Base-by-base conservation (phyloP, 2,888 invertebrate species). In the Laothoe populi region DNA sequence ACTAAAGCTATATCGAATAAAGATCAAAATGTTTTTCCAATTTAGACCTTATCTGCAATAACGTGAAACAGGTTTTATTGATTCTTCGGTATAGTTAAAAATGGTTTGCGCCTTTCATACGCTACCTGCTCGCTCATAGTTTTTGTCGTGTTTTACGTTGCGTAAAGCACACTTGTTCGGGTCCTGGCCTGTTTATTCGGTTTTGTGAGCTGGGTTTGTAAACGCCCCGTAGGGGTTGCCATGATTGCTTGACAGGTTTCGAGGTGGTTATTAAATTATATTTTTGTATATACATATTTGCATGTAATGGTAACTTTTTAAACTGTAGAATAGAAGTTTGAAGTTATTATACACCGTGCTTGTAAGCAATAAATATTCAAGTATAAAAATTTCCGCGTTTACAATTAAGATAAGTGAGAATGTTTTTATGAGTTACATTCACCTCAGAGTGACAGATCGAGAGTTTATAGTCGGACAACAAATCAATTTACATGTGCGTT, bases 91-190 rank as follows among this genome's bases (percentile, higher is more conserved):
- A 87, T 81, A 82, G 88, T 85, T 83, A 78, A 82, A 83, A 88
- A 86, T 87, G 81, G 84, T 75, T 78, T 80, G 82, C 72, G 68
- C 71, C 71, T 75, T 70, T 70, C 68, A 68, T 74, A 76, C 72
- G 78, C 86, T 90, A 90, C 91, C 92, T 92, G 90, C 87, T 84
- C 78, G 90, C 87, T 84, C 78, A 53, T 53, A 75, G 84, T 87
- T 90, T 90, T 90, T 90, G 85, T 90, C 82, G 77, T 87, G 79
- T 88, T 85, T 87, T 87, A 81, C 84, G 84, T 87, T 84, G 85
- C 86, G 84, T 84, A 84, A 84, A 84, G 85, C 83, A 86, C 91
- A 91, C 91, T 92, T 92, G 89, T 86, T 85, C 78, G 77, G 87
- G 87, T 86, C 83, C 84, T 84, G 76, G 82, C 77, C 79, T 79